Conservation (phyloP, 2,888 invertebrate genomes). For the Harpagoxenus sublaevis region DNA sequence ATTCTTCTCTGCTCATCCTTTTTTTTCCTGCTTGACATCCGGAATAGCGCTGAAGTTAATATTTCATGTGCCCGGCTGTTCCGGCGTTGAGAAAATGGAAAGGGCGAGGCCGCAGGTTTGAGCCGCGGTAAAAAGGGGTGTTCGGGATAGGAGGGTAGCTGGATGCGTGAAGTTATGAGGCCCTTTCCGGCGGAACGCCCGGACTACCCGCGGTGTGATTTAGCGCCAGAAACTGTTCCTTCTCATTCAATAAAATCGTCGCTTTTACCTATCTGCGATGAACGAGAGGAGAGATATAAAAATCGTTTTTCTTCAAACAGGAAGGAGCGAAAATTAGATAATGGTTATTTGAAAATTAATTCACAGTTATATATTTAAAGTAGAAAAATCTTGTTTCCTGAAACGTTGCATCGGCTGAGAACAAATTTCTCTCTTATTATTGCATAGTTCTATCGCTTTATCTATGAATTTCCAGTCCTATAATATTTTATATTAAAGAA, state of each 20-base stretch:
- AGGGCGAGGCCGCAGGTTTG: slow-evolving; percentile 74
- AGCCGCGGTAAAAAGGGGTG: slow-evolving; percentile 67
- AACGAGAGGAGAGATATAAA: slow-evolving; percentile 12
- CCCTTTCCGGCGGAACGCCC: slow-evolving; percentile 80
- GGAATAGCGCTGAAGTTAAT: slow-evolving; percentile 82
- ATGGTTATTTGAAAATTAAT: slow-evolving; percentile 13
- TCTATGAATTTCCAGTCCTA: too few species aligned
- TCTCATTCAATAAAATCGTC: slow-evolving; percentile 81
- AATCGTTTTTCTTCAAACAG: neutral
- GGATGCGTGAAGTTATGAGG: slow-evolving; percentile 81
- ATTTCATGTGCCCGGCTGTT: slow-evolving; percentile 83
- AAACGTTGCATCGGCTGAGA: neutral
- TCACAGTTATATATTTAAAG: neutral
- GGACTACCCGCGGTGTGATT: slow-evolving; percentile 82
- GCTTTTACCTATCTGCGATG: slow-evolving; percentile 63
- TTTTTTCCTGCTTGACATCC: slow-evolving; percentile 75
- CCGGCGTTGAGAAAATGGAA: slow-evolving; percentile 84
- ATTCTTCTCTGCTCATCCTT: slow-evolving; percentile 51
- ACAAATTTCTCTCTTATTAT: neutral
- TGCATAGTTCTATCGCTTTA: too few species aligned
- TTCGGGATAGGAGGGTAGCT: slow-evolving; percentile 65
- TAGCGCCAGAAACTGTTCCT: slow-evolving; percentile 78
- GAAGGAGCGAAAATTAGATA: neutral
- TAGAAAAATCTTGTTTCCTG: neutral
- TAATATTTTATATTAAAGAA: too few species aligned